These are phyloP conservation scores for Gephyroberyx darwinii DNA, from an alignment of 2,797 vertebrate species.

Conservation along the genomic window DNA sequence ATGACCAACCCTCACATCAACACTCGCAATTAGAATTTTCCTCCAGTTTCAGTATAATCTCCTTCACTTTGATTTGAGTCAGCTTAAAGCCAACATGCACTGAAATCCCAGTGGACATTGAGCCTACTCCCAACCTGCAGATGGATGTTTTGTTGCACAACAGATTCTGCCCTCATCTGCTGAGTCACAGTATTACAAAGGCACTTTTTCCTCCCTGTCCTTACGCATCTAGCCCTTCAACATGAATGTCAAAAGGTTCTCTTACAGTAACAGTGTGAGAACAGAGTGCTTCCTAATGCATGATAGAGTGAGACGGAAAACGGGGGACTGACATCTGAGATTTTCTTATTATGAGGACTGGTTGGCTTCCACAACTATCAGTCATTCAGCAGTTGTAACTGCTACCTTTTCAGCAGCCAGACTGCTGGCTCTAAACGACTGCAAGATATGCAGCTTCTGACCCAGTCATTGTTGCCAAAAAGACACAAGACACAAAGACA, in stretches of 20 bases:
- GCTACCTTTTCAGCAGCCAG: too few relatives aligned
- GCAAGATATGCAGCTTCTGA: conserved; percentile 11
- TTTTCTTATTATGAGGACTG: not conserved
- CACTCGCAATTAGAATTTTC: conserved; percentile 10
- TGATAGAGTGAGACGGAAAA: not conserved
- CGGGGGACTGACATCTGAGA: not conserved
- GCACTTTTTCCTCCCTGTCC: not conserved
- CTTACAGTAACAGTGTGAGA: too few relatives aligned
- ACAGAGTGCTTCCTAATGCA: too few relatives aligned
- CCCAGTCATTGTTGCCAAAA: not conserved
- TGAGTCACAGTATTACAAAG: conserved; percentile 60
- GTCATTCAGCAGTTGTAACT: not conserved
- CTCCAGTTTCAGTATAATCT: not conserved
- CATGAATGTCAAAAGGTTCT: not conserved
- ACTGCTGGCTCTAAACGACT: not conserved
- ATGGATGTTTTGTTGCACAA: conserved; percentile 27
- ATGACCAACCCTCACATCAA: too few relatives aligned
- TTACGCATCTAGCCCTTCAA: not conserved
- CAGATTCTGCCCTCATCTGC: conserved; percentile 73
- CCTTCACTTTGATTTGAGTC: not conserved
- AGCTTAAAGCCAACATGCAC: not conserved
- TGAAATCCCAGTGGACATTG: not conserved
- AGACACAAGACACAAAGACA: not conserved
- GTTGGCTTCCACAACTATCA: too few relatives aligned
- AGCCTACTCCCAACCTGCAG: not conserved